Evolutionary conservation across 2,113 vertebrate species (phyloP).

Genomic region (Thinocorus orbignyianus): DNA sequence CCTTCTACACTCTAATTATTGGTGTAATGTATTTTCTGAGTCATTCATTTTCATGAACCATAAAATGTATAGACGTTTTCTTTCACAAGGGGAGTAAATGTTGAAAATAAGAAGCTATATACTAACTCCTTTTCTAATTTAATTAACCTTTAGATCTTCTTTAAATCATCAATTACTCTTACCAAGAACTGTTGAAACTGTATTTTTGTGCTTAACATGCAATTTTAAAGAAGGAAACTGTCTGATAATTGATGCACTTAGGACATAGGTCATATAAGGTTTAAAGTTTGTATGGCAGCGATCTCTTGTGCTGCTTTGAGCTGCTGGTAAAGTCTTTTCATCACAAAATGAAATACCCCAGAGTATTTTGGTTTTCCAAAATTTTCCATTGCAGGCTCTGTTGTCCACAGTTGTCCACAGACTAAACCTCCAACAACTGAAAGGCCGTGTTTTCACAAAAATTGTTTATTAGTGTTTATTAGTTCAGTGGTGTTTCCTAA

Average conservation of each 20-base stretch:
- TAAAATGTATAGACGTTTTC: background rate
- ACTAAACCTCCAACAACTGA: background rate
- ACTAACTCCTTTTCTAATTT: background rate
- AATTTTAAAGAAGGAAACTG: background rate
- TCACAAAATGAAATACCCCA: background rate
- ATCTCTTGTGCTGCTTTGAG: background rate
- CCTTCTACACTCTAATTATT: background rate
- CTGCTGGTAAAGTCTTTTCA: background rate
- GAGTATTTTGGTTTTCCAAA: background rate
- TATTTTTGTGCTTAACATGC: background rate
- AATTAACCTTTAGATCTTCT: background rate
- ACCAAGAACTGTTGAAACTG: background rate
- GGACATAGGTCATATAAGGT: background rate
- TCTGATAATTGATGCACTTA: background rate
- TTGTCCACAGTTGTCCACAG: background rate
- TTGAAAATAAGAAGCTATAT: background rate
- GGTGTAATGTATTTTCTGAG: background rate
- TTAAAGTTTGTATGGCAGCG: background rate
- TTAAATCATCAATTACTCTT: background rate
- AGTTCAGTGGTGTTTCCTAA: background rate
- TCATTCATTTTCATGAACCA: background rate
- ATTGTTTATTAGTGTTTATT: background rate
- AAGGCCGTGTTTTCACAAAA: background rate
- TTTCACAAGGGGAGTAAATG: background rate
- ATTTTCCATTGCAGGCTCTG: background rate